Evolutionary conservation across 64 coral and sea anemone genomes (phyloP), one percentile per base, ranked within the genome.

Genomic region (Hydrozoanthus tunicans): DNA sequence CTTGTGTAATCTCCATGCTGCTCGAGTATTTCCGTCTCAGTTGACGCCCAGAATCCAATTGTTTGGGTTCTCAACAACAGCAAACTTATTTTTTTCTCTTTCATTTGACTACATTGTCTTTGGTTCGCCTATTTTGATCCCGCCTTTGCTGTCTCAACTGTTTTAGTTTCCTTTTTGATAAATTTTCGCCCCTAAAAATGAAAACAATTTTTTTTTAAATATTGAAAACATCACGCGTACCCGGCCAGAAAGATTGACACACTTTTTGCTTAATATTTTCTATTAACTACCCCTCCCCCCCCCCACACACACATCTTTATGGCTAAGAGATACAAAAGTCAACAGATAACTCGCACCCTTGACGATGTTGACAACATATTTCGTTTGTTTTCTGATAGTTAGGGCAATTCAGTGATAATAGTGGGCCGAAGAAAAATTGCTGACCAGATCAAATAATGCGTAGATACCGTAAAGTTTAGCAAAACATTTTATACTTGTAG

Each of bases 91-190:
- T 17, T 66, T 11, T 55, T 4, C 62, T 20, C 70, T 70, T 68
- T 85, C 64, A 85, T 56, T 85, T 85, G 51, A 85, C 63, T 15
- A 13, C 27, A 17, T 56, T 24, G 81, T 85, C 64, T 85, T 63
- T 53, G 3, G 15, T 85, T 9, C 62, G 53, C 4, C 63, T 70
- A 69, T 85, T 53, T 25, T 85, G 9, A 0, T 85, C 51, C 64
- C 81, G 32, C 25, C 81, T 85, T 51, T 70, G 51, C 56, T 85
- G 81, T 17, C 81, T 85, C 20, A 85, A 52, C 54, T 85, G 63
- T 69, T 69, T 85, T 85, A 85, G 27, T 56, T 85, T 43, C 4
- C 23, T 85, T 55, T 69, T 85, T 5, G 81, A 54, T 14, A 85
- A 63, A 51, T 85, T 62, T 69, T 62, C 51, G 7, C 68, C 70